Evolutionary conservation across 2,888 invertebrate species (phyloP), one percentile per base, ranked within the genome.

Genomic region (Ashinkailepas kermadecensis): DNA sequence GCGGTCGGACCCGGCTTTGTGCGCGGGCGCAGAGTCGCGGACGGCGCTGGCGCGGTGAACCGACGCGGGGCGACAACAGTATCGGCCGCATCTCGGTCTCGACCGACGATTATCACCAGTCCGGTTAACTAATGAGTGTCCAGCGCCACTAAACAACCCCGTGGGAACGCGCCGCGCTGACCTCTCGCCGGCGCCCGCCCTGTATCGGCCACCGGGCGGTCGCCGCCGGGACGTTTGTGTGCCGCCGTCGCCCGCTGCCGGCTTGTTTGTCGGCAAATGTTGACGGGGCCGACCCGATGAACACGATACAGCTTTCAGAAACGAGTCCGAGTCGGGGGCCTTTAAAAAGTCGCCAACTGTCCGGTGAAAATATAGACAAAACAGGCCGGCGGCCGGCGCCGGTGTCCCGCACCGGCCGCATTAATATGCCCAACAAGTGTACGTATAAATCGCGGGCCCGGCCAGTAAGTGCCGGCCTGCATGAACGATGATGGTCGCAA

Each of bases 41-140:
- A 2, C 59, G 12, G 59, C 15, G 59, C 59, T 59, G 59, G 12
- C 11, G 59, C 25, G 25, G 6, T 25, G 70, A n/a, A 70, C 7
- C 13, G 70, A 15, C 12, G 70, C 70, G 25, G 70, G 70, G 70
- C 39, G 70, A 70, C 70, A 70, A 70, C 70, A 70, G 21, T 70
- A 70, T 70, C 70, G 70, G 70, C 70, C 12, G 12, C 70, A 70
- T 70, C 70, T 39, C 4, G 70, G 70, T 12, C 11, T 39, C 12
- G 13, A 7, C 25, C 13, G 70, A 12, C 70, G 70, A 70, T 70
- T 70, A 70, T 70, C 70, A 70, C 70, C 70, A 70, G 70, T 11
- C 70, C 21, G 39, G 70, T 70, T 70, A 70, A 70, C 70, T 70
- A 70, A 70, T 70, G 70, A 70, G 70, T 70, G 70, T 70, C 70